Base-by-base conservation (phyloP, 1,140 invertebrate species). In the Archegozetes longisetosus region DNA sequence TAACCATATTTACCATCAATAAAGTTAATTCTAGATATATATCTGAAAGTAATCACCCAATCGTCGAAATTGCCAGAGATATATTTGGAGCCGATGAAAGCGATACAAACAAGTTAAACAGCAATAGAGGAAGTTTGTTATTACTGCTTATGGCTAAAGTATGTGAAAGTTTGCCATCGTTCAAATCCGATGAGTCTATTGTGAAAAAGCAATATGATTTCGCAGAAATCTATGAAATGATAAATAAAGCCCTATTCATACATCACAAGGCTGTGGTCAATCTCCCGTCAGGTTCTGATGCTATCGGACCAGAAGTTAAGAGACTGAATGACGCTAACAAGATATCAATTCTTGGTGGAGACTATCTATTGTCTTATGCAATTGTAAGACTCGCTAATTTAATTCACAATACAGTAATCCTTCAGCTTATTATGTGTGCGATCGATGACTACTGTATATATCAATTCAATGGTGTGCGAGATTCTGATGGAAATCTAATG, bases 221-320 rank as follows among this genome's bases (percentile, higher is more conserved):
- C 49, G 57, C 49, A 9, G 57, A 58, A 58, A 50, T 23, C n/a
- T 58, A 28, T 52, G 47, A 50, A 29, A 58, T 58, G 57, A 51
- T 58, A 9, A 48, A 58, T 40, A 58, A 58, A 29, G 57, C 57
- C 2, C 32, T 58, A 25, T 58, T 50, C 23, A 51, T 58, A 26
- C 57, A 58, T 24, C 57, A 58, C 20, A 3, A 58, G 20, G 46
- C 57, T 1, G 32, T 58, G 0, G 51, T 58, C 25, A 51, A 58
- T 58, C 20, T 58, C n/a, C 57, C 57, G n/a, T 3, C 26, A 1
- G n/a, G 47, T 23, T 17, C 29, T 9, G 17, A 6, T 6, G 9
- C 23, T 4, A 29, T 22, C 22, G 27, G 20, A 9, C 23, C 49
- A 51, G 23, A 9, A 4, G 20, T 20, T n/a, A 24, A 51, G 20